Conservation (phyloP, 53 echinoderm and acorn worm species). For the Crossaster papposus region DNA sequence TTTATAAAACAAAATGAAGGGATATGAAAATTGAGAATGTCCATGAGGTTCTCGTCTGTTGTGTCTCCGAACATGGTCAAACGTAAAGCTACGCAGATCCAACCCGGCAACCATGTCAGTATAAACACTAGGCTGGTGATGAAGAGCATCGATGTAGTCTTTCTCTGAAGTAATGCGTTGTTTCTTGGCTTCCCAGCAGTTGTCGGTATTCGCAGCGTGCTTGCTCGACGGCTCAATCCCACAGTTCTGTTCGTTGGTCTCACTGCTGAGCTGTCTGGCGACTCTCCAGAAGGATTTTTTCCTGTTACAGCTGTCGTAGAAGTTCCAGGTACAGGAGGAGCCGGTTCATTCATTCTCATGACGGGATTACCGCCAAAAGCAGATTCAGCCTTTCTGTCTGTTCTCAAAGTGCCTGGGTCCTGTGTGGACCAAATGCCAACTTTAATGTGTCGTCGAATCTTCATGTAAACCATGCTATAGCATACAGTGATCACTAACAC, state of each 20-base stretch:
- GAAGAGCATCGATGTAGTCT: slow-evolving; percentile 68
- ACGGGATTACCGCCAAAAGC: background rate
- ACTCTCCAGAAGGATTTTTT: background rate
- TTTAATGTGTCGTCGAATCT: slow-evolving; percentile 54
- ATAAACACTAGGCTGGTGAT: slow-evolving; percentile 56
- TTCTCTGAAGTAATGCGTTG: slow-evolving; percentile 26
- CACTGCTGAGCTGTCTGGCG: background rate
- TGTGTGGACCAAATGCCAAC: background rate
- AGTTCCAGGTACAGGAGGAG: background rate
- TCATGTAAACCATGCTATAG: slow-evolving; percentile 57
- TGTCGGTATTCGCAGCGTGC: background rate
- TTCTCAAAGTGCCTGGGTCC: background rate
- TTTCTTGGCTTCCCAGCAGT: background rate
- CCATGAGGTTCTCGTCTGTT: background rate
- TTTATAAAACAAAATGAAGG: slow-evolving; percentile 30
- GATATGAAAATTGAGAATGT: background rate
- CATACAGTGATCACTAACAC: slow-evolving; percentile 37
- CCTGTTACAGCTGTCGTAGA: background rate
- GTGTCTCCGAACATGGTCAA: slow-evolving; percentile 1
- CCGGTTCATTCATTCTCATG: background rate
- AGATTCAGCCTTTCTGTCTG: background rate
- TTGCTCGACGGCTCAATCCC: background rate
- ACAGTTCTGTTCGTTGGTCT: background rate
- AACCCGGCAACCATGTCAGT: slow-evolving; percentile 60
- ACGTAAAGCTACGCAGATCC: slow-evolving; percentile 26